Percentiles rank a stretch among this genome's conserved stretches.
These are phyloP conservation scores for Drosophila macrospina DNA, from an alignment of 2,888 invertebrate species.

Conservation along the genomic window DNA sequence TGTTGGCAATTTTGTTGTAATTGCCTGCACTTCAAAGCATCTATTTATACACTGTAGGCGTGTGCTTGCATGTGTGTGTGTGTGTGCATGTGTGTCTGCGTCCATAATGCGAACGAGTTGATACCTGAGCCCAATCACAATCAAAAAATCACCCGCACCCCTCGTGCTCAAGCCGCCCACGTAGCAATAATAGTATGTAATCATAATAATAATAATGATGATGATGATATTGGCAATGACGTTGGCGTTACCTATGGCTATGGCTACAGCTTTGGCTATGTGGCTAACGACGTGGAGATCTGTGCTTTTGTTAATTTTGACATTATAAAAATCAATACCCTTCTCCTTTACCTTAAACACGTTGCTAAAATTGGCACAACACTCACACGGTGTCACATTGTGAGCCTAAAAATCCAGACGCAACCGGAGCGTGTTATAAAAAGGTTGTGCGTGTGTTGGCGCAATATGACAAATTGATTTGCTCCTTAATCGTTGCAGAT, in stretches of 20 bases:
- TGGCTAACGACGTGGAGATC: conserved; percentile 34
- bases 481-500: conserved; percentile 73
- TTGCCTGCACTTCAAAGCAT: conserved; percentile 69
- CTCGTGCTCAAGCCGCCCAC: conserved; percentile 46
- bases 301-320: conserved; percentile 38
- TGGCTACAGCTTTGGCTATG: background rate
- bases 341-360: conserved; percentile 42
- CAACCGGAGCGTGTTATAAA: conserved; percentile 29
- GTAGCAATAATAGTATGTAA: conserved; percentile 62
- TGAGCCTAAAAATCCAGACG: conserved; percentile 30
- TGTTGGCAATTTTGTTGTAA: conserved; percentile 42
- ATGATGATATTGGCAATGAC: conserved; percentile 42
- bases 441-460: conserved; percentile 57
- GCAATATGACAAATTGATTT: conserved; percentile 59
- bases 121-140: conserved; percentile 63
- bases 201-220: conserved; percentile 52
- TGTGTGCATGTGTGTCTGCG: conserved; percentile 11
- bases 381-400: conserved; percentile 22
- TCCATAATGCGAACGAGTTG: conserved; percentile 42
- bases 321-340: conserved; percentile 67
- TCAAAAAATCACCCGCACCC: conserved; percentile 50
- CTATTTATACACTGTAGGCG: conserved; percentile 59
- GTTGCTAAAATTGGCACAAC: conserved; percentile 66
- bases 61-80: background rate
- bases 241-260: conserved; percentile 32